Evolutionary conservation across 2,888 invertebrate genomes (phyloP), one percentile per base, ranked within the genome.

Genomic region (Disparrhopalites patrizii): DNA sequence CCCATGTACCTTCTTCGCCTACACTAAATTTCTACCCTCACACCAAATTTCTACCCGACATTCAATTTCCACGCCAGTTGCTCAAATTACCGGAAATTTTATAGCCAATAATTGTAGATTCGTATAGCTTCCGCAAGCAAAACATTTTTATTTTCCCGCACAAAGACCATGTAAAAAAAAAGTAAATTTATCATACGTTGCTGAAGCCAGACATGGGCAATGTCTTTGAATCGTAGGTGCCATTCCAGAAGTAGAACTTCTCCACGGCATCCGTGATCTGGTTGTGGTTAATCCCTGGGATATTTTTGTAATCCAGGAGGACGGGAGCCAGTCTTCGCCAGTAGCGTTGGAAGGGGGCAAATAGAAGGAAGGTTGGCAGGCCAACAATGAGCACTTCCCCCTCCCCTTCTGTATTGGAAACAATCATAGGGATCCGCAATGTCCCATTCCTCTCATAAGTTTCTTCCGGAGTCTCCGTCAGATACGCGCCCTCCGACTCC

Each of bases 401-500:
- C 30, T 62, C 62, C 3, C 18, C 51, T 2, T 50, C 50, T 4
- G 50, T 50, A 10, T 50, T 62, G n/a, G 62, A 25, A 31, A 52
- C 27, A 10, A 62, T 36, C 3, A 33, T 7, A 1, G 72, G 72
- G n/a, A 70, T 67, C 51, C 62, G 65, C 1, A 66, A 66, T 1
- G 68, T 68, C 10, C 61, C 25, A n/a, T 67, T 67, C 27, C 65
- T 65, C n/a, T 10, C 31, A 40, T 70, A 72, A 10, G 62, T 61
- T n/a, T 58, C 43, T 38, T 67, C 70, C 8, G 70, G 57, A n/a
- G 57, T 62, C 27, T 64, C 68, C 2, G 68, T 65, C 1, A 72
- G 20, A 52, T 69, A 68, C 0, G 72, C 70, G 2, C 62, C 66
- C 1, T 67, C 40, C 5, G 57, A 30, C 23, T 69, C 52, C n/a